phyloP scores from a whole-genome alignment of 2,113 vertebrate species.

The Ceyx melanurus region DNA sequence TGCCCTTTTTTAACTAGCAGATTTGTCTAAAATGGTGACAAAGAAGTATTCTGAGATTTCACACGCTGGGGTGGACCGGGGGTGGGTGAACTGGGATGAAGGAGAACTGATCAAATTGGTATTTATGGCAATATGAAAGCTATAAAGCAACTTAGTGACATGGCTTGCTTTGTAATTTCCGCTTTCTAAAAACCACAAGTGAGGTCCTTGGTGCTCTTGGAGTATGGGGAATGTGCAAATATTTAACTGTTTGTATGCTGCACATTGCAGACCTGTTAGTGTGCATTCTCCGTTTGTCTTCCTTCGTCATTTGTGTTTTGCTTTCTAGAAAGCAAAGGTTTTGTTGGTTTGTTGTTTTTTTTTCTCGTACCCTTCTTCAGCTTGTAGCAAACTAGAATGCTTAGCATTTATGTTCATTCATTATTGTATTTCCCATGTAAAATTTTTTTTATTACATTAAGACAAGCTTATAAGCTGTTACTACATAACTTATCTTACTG shows the following conservation, averaged over 20 bases:
- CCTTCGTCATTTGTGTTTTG: constrained; percentile 79
- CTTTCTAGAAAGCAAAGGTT: constrained; percentile 74
- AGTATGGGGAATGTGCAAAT: constrained; percentile 92
- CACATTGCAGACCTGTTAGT: constrained; percentile 79
- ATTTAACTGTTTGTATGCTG: constrained; percentile 88
- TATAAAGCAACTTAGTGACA: constrained; percentile 70
- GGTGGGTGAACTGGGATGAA: constrained; percentile 13
- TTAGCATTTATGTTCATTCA: constrained; percentile 83
- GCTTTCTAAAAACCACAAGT: constrained; percentile 81
- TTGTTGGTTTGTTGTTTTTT: background rate
- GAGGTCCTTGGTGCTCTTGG: constrained; percentile 82
- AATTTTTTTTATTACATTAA: constrained; percentile 85
- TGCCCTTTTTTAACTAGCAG: constrained; percentile 27
- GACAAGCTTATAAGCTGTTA: constrained; percentile 90
- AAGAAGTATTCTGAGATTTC: constrained; percentile 62
- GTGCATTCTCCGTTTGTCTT: constrained; percentile 84
- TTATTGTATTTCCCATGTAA: constrained; percentile 87
- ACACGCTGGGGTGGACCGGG: background rate
- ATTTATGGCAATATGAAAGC: constrained; percentile 66
- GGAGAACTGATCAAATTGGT: constrained; percentile 56
- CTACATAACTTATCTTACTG: constrained; percentile 93
- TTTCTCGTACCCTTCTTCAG: constrained; percentile 75
- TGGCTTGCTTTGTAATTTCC: constrained; percentile 74
- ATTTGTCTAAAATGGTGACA: constrained; percentile 51
- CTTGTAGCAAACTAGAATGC: constrained; percentile 84